phyloP scores from a whole-genome alignment of 2,888 invertebrate genomes.

The Pasiphila rectangulata region DNA sequence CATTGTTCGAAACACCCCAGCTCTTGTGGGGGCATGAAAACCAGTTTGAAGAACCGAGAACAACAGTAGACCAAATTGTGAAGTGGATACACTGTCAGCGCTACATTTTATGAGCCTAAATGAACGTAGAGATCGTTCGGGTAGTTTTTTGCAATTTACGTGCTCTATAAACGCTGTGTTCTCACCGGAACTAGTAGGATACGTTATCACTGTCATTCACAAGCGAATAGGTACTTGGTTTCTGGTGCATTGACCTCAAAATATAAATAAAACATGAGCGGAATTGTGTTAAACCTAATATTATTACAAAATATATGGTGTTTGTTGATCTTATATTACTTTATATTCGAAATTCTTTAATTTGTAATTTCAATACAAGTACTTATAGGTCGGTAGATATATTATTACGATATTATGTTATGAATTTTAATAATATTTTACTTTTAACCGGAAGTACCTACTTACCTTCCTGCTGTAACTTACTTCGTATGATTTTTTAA shows the following conservation, averaged over 20 bases:
- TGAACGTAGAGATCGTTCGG: conserved; percentile 9
- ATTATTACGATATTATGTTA: not conserved
- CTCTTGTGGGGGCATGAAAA: conserved; percentile 55
- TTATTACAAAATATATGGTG: not conserved
- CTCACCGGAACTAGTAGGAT: conserved; percentile 46
- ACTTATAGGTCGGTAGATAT: not conserved
- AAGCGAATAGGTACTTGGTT: conserved; percentile 44
- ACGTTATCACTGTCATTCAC: conserved; percentile 53
- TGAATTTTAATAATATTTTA: not conserved
- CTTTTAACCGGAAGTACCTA: no score
- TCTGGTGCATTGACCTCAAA: conserved; percentile 59
- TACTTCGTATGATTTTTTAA: no score
- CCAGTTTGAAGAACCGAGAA: conserved; percentile 55
- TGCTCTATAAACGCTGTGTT: conserved; percentile 14
- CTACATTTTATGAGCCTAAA: conserved; percentile 28
- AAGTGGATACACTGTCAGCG: conserved; percentile 31
- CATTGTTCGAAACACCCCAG: conserved; percentile 52
- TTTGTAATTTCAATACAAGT: no score
- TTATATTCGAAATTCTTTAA: not conserved
- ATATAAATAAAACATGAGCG: conserved; percentile 55
- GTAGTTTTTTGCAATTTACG: conserved; percentile 10
- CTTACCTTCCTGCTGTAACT: no score
- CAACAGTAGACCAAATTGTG: conserved; percentile 45
- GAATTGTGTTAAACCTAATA: conserved; percentile 40
- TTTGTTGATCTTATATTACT: not conserved